Conservation (phyloP, 2,888 invertebrate genomes). For the Laothoe populi region DNA sequence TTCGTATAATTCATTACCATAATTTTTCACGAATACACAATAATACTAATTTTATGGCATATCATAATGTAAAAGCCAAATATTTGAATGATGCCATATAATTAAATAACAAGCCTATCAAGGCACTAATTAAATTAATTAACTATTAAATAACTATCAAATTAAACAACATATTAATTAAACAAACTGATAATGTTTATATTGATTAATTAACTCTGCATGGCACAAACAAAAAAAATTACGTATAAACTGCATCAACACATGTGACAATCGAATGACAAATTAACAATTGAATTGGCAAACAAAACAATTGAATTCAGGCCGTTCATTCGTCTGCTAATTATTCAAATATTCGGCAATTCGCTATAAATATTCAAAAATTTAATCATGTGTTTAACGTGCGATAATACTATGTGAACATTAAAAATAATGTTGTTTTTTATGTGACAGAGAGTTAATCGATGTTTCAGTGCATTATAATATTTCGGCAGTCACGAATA, state of each 20-base stretch:
- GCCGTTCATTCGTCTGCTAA: constrained; percentile 58
- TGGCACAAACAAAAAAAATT: constrained; percentile 36
- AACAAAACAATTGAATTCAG: constrained; percentile 64
- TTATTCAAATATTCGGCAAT: constrained; percentile 57
- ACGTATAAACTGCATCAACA: no score
- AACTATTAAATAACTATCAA: not conserved
- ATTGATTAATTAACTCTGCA: not conserved
- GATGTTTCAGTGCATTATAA: constrained; percentile 1
- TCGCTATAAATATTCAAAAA: constrained; percentile 10
- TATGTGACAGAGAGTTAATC: not conserved
- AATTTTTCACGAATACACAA: not conserved
- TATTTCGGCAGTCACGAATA: constrained; percentile 17
- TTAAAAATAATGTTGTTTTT: not conserved
- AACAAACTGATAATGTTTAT: not conserved
- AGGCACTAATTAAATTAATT: no score
- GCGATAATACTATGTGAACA: not conserved
- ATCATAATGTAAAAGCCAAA: not conserved
- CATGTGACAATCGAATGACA: constrained; percentile 59
- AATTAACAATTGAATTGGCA: constrained; percentile 69
- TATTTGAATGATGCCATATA: not conserved
- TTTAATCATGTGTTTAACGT: not conserved
- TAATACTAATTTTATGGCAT: not conserved
- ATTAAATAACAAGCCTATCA: constrained; percentile 5
- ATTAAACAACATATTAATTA: constrained; percentile 6
- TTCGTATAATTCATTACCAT: not conserved